Percentiles rank a stretch among this genome's conserved stretches.
phyloP scores from a whole-genome alignment of 1,140 invertebrate species.

The Apis laboriosa region DNA sequence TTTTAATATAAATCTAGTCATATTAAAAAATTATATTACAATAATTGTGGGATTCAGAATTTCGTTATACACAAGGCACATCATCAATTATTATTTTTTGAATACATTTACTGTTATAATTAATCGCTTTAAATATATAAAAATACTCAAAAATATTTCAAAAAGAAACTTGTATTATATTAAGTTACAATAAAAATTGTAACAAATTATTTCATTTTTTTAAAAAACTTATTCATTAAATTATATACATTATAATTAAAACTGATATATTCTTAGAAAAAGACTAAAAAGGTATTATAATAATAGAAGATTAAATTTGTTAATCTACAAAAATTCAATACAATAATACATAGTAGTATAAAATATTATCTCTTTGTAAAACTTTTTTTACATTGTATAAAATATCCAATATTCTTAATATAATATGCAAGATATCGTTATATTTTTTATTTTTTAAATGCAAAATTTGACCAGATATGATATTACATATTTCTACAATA shows the following conservation, averaged over 20 bases:
- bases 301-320: background rate
- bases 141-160: background rate
- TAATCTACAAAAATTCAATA: background rate
- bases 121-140: background rate
- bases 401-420: background rate
- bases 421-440: background rate
- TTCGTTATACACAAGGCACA: background rate
- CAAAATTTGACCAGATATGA: slow-evolving; percentile 19
- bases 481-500: background rate
- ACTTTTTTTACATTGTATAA: background rate
- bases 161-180: too few relatives aligned
- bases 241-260: background rate
- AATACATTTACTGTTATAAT: background rate
- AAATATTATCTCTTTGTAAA: background rate
- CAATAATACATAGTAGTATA: background rate
- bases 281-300: background rate
- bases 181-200: background rate
- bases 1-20: background rate
- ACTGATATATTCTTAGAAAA: background rate
- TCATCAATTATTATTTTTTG: background rate
- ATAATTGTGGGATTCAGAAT: background rate
- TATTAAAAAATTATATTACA: background rate
- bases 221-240: background rate
- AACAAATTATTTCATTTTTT: background rate
- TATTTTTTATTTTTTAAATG: slow-evolving; percentile 25